Evolutionary conservation across 2,888 invertebrate genomes (phyloP).

Genomic region (Orthonevra nobilis): DNA sequence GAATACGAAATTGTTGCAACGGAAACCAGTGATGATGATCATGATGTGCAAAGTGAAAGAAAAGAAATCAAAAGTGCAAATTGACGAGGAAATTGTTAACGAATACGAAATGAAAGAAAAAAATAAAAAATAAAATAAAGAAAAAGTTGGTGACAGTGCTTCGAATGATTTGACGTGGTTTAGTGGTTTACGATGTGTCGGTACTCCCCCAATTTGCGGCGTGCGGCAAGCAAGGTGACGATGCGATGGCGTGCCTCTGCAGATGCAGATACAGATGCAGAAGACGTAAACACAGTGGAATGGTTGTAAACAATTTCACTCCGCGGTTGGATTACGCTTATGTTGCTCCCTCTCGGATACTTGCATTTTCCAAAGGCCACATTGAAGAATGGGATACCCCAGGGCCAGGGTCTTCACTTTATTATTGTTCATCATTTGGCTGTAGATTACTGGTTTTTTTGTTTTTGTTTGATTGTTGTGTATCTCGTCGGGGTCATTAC

Average conservation of each 20-base stretch:
- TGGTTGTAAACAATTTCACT: conserved; percentile 61
- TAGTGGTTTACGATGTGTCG: conserved; percentile 14
- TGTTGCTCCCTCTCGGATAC: conserved; percentile 30
- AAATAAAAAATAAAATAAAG: too few species aligned
- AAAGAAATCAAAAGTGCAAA: conserved; percentile 38
- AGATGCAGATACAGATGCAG: not conserved
- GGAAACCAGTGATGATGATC: conserved; percentile 52
- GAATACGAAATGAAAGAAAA: too few species aligned
- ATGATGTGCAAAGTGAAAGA: conserved; percentile 39
- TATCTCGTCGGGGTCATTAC: conserved; percentile 66
- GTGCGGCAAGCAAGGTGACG: not conserved
- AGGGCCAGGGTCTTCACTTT: not conserved
- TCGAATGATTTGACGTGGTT: too few species aligned
- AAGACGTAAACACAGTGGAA: conserved; percentile 62
- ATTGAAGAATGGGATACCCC: not conserved
- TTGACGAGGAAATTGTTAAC: conserved; percentile 35
- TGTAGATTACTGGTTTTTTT: conserved; percentile 33
- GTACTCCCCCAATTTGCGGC: conserved; percentile 7
- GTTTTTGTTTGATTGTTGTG: conserved; percentile 36
- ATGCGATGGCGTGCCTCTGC: conserved; percentile 15
- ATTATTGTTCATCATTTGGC: conserved; percentile 33
- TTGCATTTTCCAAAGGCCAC: too few species aligned
- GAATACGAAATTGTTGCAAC: conserved; percentile 56
- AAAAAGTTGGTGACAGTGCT: conserved; percentile 58
- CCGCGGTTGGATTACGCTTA: conserved; percentile 66